Conservation (phyloP, 2,113 vertebrate species). For the Malurus alboscapulatus region DNA sequence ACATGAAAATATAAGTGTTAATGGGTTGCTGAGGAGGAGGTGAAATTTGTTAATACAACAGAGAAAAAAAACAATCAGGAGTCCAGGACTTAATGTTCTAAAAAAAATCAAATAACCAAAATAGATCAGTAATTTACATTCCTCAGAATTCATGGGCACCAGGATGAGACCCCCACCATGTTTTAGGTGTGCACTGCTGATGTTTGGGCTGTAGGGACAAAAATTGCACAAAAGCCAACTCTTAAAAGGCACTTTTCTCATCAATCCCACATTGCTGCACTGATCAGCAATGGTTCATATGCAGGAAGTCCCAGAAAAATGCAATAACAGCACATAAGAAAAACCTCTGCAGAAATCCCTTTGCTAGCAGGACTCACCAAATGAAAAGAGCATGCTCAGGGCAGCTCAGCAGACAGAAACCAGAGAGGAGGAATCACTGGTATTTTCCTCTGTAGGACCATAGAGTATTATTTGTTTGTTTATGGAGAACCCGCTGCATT, state of each 20-base stretch:
- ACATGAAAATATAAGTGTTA: conserved; percentile 9
- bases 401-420: background rate
- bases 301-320: background rate
- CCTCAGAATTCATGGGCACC: background rate
- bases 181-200: conserved; percentile 13
- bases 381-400: background rate
- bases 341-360: background rate
- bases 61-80: background rate
- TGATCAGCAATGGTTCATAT: fast-evolving
- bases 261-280: background rate
- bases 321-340: background rate
- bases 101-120: conserved; percentile 3
- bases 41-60: background rate
- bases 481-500: background rate
- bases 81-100: background rate
- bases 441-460: background rate
- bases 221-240: background rate
- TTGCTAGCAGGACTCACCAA: background rate
- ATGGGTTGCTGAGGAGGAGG: background rate
- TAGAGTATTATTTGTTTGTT: background rate
- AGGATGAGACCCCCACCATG: background rate
- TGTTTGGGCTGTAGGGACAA: background rate
- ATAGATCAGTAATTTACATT: conserved; percentile 9
- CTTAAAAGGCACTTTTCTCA: conserved; percentile 39
- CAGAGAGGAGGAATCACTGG: background rate